Evolutionary conservation across 64 coral and sea anemone species (phyloP), one percentile per base, ranked within the genome.

Genomic region (Pocillopora verrucosa): DNA sequence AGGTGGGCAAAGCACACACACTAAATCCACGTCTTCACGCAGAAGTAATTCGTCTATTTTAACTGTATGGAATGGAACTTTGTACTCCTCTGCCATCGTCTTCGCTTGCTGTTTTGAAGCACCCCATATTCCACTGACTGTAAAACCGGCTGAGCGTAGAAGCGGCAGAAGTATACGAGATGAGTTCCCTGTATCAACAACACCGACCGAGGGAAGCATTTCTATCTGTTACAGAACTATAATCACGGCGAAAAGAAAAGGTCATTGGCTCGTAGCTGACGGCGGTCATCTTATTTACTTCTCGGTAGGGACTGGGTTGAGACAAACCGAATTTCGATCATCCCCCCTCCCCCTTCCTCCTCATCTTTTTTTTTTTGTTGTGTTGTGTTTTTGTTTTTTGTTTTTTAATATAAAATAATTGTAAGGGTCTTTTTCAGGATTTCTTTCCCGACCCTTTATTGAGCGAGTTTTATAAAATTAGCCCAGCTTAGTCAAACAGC

Each of bases 11-110:
- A 93, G 82, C 30, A 99, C 92, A 34, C 91, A 94, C 3, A 99
- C 93, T 36, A 99, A 90, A 80, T 99, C 97, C 13, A 99, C 97
- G 62, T 99, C 97, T 76, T 95, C 94, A 86, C 94, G 74, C 16
- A 99, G 77, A 34, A 99, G 89, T 15, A 99, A 76, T 34, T 99
- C 97, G 60, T 99, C 97, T 58, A 99, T 99, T 89, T 93, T 99
- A 11, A 90, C 83, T 16, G 97, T 99, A n/a, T 94, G 85, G 64
- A 93, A 99, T 16, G 91, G 84, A 59, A 99, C 91, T 59, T 89
- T 80, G 20, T 89, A 88, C 26, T 91, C 89, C 58, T 95, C 72
- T 12, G 97, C 93, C 86, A 99, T 92, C 16, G 90, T 80, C 76
- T 95, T 85, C 0, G 94, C 97, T 91, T 95, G 94, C 15, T 95